Evolutionary conservation across 2,113 vertebrate genomes (phyloP), one percentile per base, ranked within the genome.

Genomic region (Argyrosomus japonicus): DNA sequence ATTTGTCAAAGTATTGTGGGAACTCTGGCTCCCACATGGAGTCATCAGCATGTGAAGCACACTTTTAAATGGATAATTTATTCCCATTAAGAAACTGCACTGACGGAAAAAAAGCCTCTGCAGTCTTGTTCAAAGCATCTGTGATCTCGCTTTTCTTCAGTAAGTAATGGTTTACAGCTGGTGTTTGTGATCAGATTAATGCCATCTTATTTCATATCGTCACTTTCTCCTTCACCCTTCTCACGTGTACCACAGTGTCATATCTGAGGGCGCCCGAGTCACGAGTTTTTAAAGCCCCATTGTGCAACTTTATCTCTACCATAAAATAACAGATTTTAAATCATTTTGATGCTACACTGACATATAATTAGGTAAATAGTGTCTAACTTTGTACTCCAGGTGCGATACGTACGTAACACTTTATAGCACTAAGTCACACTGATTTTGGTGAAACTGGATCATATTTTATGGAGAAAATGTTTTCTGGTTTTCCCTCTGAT

Each of bases 51-150:
- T 68, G 69, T 23, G 56, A 62, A 61, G 53, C 43, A 53, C 1
- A 64, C 6, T 73, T 77, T 71, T 75, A 60, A 71, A 81, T 54
- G 67, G 78, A 65, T 76, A 51, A 81, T 81, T 85, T 36, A 76
- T 81, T 76, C 60, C 45, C 45, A 75, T 85, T 76, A 69, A 64
- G 32, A 64, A 36, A 54, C n/a, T 9, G 29, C 18, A 61, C 8
- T 14, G 32, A 65, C 1, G 1, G 36, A n/a, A 53, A 56, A 65
- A 58, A 72, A 12, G 27, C 27, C 62, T 68, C 51, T 51, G 79
- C 54, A 58, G 27, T 65, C 74, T 60, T 65, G 60, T 65, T 60
- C 50, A 73, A 72, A 54, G 65, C 36, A 54, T 36, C 74, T 77
- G 60, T 65, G 57, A 43, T 79, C 32, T 18, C 4, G 10, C 14